These are phyloP conservation scores for Danaus melanippus DNA, from an alignment of 1,140 invertebrate species.

Conservation along the genomic window DNA sequence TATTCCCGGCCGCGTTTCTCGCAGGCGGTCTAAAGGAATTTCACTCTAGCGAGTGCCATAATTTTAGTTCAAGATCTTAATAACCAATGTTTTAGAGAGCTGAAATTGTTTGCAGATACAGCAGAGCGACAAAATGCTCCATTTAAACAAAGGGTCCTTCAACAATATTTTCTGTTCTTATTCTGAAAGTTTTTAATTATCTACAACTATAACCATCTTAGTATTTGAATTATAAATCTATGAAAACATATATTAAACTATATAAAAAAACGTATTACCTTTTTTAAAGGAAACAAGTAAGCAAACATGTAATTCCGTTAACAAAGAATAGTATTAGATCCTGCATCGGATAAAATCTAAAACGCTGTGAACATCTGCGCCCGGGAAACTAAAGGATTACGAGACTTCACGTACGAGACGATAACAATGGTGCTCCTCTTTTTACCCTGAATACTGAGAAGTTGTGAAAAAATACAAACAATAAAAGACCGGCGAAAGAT, in stretches of 20 bases:
- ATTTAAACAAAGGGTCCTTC: too few relatives aligned
- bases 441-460: slow-evolving; percentile 27
- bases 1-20: slow-evolving; percentile 26
- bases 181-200: too few relatives aligned
- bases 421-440: slow-evolving; percentile 27
- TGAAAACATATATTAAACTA: too few relatives aligned
- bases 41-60: slow-evolving; percentile 27
- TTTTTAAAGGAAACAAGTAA: too few relatives aligned
- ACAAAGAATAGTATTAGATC: slow-evolving; percentile 21
- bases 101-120: slow-evolving; percentile 24
- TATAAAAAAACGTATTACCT: too few relatives aligned
- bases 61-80: slow-evolving; percentile 27
- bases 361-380: slow-evolving; percentile 27
- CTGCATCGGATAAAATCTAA: slow-evolving; percentile 23
- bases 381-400: slow-evolving; percentile 27
- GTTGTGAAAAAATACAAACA: slow-evolving; percentile 37
- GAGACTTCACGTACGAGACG: slow-evolving; percentile 27
- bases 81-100: slow-evolving; percentile 30
- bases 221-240: too few relatives aligned
- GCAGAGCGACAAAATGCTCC: slow-evolving; percentile 2
- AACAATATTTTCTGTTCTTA: too few relatives aligned
- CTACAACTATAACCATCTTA: too few relatives aligned
- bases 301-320: slow-evolving; percentile 1
- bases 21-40: slow-evolving; percentile 31
- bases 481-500: slow-evolving; percentile 28